Percentiles rank a stretch among this genome's conserved stretches.
Evolutionary conservation across 2,888 invertebrate species (phyloP).

Genomic region (Drosophila birchii): DNA sequence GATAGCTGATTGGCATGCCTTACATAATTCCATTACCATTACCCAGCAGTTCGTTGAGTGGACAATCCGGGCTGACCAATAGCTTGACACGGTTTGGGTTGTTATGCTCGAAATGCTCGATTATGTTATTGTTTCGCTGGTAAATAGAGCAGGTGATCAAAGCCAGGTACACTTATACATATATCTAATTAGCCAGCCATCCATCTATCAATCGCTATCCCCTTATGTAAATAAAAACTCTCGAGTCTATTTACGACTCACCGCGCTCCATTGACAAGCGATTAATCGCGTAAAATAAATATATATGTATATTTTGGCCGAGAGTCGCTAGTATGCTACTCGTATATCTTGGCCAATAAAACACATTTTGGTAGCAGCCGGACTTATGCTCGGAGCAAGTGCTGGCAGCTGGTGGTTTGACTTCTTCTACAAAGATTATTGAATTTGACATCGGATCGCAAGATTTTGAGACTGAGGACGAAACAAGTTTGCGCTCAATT

Average conservation of each 20-base stretch:
- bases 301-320: constrained; percentile 13
- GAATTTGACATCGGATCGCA: constrained; percentile 30
- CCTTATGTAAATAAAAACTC: constrained; percentile 21
- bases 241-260: constrained; percentile 14
- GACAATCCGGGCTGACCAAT: constrained; percentile 59
- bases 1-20: constrained; percentile 68
- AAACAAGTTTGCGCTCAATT: constrained; percentile 45
- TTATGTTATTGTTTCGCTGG: constrained; percentile 45
- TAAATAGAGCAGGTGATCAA: constrained; percentile 53
- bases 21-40: constrained; percentile 64
- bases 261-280: constrained; percentile 21
- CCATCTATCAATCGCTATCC: constrained; percentile 3
- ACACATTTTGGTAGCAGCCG: background rate
- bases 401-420: constrained; percentile 24
- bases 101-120: constrained; percentile 54
- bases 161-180: constrained; percentile 1
- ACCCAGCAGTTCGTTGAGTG: constrained; percentile 62
- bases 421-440: constrained; percentile 22
- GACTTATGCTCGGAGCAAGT: constrained; percentile 13
- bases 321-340: background rate
- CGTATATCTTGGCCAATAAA: constrained; percentile 9
- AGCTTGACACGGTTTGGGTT: constrained; percentile 44
- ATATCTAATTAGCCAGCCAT: constrained; percentile 25
- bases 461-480: constrained; percentile 32
- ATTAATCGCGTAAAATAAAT: constrained; percentile 27